Base-by-base conservation (phyloP, 2,113 vertebrate species). In the Albula goreensis region DNA sequence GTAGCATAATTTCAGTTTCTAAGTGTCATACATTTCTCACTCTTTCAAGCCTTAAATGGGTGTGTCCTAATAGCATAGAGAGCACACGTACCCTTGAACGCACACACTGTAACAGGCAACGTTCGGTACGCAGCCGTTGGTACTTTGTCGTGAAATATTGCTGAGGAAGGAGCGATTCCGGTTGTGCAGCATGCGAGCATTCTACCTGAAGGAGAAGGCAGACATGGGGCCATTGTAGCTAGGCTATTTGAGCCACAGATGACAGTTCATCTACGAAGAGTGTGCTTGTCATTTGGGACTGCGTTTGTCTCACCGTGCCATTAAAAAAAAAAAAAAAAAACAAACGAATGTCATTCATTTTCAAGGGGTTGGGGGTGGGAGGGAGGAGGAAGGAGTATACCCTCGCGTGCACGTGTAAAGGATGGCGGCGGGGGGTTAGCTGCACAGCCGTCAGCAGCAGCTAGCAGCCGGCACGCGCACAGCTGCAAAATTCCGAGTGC, bases 401-500 rank as follows among this genome's bases (percentile, higher is more conserved):
- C 11, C 80, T 56, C 80, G 13, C 52, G 50, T 11, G 80, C 52
- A 51, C 80, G 80, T 53, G 50, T 50, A 53, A 51, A 4, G 78
- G 78, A 48, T 41, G 31, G 31, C 31, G 31, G 31, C 31, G 31
- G 48, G 48, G 78, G 31, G 9, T 79, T 79, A 41, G 78, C 41
- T 6, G 50, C 50, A 31, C 31, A 56, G 31, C 13, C 50, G 60
- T 15, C 60, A 63, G 48, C 80, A 49, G 50, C 50, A 52, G 48
- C 80, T 41, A 11, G 78, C 79, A 80, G 48, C 79, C 80, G 48
- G 80, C 50, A n/a, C 80, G 80, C 80, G 80, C 80, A 81, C 80
- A 81, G 80, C 80, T 81, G 80, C 80, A 81, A 53, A 52, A 81
- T 81, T 81, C 80, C 80, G 19, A 25, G 80, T 19, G 51, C 48